These are phyloP conservation scores for Umimayanthus kanabou DNA, from an alignment of 92 coral and sea anemone genomes.

Conservation along the genomic window DNA sequence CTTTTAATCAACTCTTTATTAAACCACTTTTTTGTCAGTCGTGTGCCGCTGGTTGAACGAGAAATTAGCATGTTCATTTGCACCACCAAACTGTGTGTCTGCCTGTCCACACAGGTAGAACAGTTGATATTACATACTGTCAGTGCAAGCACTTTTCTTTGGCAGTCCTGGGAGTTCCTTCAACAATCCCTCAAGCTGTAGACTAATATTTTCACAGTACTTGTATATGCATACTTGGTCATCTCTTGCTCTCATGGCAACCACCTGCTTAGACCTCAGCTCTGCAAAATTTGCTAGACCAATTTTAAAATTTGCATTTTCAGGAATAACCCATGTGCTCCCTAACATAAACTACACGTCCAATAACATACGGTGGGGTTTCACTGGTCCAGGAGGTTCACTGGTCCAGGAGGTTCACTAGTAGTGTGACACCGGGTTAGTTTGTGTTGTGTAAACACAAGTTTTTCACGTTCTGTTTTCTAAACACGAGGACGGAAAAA, in stretches of 20 bases:
- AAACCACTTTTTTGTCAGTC: background rate
- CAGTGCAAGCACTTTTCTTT: background rate
- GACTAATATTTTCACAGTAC: background rate
- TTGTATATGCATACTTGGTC: slow-evolving; percentile 1
- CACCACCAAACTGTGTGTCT: background rate
- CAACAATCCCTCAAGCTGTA: background rate
- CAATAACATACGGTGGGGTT: too few relatives aligned
- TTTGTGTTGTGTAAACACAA: too few relatives aligned
- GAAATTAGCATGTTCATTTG: background rate
- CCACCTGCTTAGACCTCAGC: background rate
- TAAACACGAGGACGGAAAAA: too few relatives aligned
- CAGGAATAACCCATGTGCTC: too few relatives aligned
- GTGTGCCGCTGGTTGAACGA: slow-evolving; percentile 15
- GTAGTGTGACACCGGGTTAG: too few relatives aligned
- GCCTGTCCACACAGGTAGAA: background rate
- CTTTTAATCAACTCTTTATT: background rate
- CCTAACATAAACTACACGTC: too few relatives aligned
- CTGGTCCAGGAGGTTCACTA: too few relatives aligned
- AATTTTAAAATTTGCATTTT: background rate
- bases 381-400: too few relatives aligned
- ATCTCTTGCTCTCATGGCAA: background rate
- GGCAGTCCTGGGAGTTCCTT: background rate
- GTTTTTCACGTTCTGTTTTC: too few relatives aligned
- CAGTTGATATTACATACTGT: background rate
- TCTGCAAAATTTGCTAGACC: background rate